Percentiles rank a stretch among this genome's conserved stretches.
These are phyloP conservation scores for Melanotaenia trifasciata DNA, from an alignment of 2,797 vertebrate species.

Conservation along the genomic window DNA sequence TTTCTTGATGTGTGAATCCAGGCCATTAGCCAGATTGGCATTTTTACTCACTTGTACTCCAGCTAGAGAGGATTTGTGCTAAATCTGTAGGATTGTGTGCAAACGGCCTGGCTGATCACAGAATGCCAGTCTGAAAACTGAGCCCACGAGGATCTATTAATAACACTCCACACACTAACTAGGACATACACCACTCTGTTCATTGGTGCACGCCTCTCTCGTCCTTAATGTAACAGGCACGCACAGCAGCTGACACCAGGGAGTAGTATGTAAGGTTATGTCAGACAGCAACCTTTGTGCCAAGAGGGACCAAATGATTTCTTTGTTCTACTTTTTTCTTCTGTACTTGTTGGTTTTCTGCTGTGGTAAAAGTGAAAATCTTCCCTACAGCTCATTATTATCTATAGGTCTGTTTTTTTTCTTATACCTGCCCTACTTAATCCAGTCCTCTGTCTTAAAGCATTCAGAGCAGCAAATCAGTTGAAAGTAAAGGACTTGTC, in stretches of 20 bases:
- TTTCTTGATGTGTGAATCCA: not conserved
- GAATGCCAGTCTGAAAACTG: conserved; percentile 80
- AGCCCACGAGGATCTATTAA: conserved; percentile 79
- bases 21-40: not conserved
- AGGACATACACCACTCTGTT: conserved; percentile 59
- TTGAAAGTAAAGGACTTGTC: not conserved
- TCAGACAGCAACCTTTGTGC: conserved; percentile 55
- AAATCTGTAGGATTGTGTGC: conserved; percentile 19
- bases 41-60: not conserved
- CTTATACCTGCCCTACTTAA: not conserved
- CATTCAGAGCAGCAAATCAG: not conserved
- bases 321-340: conserved; percentile 33
- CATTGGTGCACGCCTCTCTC: conserved; percentile 24
- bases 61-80: not conserved
- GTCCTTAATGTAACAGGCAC: conserved; percentile 59
- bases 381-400: not conserved
- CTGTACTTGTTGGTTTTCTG: conserved; percentile 3
- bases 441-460: not conserved
- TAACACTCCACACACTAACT: conserved; percentile 73
- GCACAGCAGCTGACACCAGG: conserved; percentile 60
- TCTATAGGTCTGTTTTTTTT: not conserved
- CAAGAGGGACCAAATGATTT: conserved; percentile 16
- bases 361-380: not conserved
- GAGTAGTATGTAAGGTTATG: conserved; percentile 49
- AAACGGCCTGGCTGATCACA: conserved; percentile 57